These are phyloP conservation scores for Pipra filicauda DNA, from an alignment of 2,113 vertebrate species.

Conservation along the genomic window DNA sequence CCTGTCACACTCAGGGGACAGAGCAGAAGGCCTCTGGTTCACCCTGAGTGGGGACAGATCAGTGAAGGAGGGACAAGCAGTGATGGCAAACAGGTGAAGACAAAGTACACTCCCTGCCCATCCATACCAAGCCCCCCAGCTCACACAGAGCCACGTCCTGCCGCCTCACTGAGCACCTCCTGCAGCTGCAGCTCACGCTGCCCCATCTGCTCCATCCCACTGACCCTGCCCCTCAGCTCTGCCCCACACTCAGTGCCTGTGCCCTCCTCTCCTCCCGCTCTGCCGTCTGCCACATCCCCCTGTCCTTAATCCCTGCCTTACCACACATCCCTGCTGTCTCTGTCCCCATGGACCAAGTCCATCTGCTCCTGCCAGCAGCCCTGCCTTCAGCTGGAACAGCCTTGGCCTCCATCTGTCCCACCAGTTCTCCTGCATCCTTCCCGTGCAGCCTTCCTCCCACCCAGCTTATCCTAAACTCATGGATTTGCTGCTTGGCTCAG, in stretches of 20 bases:
- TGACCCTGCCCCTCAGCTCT: background rate
- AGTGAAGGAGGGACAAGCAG: background rate
- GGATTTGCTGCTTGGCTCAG: background rate
- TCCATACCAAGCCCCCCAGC: background rate
- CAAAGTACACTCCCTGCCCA: background rate
- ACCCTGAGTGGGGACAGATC: background rate
- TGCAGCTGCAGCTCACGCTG: background rate
- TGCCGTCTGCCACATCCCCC: constrained; percentile 6
- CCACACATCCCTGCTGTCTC: background rate
- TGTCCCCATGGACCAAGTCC: background rate
- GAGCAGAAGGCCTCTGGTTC: background rate
- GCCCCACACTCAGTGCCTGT: background rate
- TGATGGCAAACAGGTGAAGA: background rate
- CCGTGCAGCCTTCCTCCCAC: background rate
- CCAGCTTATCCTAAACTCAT: background rate
- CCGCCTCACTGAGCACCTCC: background rate
- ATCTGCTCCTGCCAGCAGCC: constrained; percentile 1
- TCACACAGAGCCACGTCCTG: background rate
- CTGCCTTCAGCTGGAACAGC: background rate
- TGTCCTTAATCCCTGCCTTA: constrained; percentile 10
- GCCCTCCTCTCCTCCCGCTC: background rate
- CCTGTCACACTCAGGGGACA: background rate
- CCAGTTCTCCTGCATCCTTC: background rate
- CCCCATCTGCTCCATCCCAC: background rate
- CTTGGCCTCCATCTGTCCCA: constrained; percentile 12